Evolutionary conservation across 1,140 invertebrate genomes (phyloP).

Genomic region (Drosophila pectinifera): DNA sequence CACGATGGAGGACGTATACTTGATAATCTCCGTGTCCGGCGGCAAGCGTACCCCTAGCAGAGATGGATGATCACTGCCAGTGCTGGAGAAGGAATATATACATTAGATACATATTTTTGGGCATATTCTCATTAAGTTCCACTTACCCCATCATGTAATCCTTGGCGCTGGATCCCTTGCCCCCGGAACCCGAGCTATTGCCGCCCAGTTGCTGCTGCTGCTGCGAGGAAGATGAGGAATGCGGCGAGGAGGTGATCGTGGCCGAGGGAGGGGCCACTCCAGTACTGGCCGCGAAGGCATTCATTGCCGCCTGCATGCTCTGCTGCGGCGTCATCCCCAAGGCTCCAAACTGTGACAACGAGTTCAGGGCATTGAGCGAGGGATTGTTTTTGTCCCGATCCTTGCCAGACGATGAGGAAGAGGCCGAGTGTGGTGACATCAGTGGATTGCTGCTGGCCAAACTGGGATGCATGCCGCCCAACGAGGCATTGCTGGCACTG

Average conservation of each 20-base stretch:
- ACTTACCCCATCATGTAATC: conserved; percentile 86
- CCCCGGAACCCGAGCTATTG: conserved; percentile 39
- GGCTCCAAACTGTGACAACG: conserved; percentile 78
- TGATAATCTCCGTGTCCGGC: conserved; percentile 95
- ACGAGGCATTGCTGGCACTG: conserved; percentile 56
- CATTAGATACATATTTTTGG: not conserved
- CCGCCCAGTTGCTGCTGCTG: conserved; percentile 52
- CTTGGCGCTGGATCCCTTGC: conserved; percentile 56
- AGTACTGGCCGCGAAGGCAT: conserved; percentile 78
- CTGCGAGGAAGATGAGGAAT: conserved; percentile 37
- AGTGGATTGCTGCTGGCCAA: conserved; percentile 41
- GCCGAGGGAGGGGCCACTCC: conserved; percentile 51
- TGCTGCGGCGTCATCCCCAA: conserved; percentile 83
- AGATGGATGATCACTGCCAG: conserved; percentile 90
- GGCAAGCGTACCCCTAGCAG: conserved; percentile 92
- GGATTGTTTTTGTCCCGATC: conserved; percentile 82
- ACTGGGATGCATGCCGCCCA: conserved; percentile 59
- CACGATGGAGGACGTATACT: conserved; percentile 93
- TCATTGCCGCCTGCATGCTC: conserved; percentile 84
- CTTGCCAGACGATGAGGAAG: conserved; percentile 45
- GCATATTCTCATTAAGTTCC: no score
- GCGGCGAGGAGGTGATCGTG: conserved; percentile 61
- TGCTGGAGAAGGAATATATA: conserved; percentile 13
- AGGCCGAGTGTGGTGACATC: conserved; percentile 71
- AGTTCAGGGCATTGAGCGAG: conserved; percentile 82